phyloP scores from a whole-genome alignment of 2,888 invertebrate species.

The Artemia sinica region DNA sequence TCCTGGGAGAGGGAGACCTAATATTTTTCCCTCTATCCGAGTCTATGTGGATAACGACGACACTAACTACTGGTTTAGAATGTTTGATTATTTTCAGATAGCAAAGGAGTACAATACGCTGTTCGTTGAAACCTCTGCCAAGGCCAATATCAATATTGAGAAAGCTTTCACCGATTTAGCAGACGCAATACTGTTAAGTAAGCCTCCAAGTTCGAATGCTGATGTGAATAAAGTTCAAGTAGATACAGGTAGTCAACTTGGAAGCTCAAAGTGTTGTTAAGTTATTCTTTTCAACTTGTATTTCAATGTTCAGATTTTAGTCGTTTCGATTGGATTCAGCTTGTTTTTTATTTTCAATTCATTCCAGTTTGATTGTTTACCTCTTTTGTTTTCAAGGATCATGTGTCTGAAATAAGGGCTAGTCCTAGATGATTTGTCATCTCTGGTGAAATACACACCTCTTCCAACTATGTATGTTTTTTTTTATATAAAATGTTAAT shows the following conservation, averaged over 20 bases:
- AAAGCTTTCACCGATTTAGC: conserved; percentile 85
- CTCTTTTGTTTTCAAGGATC: too few relatives aligned
- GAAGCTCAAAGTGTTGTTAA: conserved; percentile 20
- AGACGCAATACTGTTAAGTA: conserved; percentile 83
- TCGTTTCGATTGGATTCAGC: neutral
- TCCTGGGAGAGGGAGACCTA: neutral
- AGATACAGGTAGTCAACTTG: conserved; percentile 49
- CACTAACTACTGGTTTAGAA: neutral
- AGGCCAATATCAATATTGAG: conserved; percentile 90
- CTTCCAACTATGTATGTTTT: too few relatives aligned
- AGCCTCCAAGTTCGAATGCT: conserved; percentile 57
- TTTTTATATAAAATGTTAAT: too few relatives aligned
- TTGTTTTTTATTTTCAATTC: neutral
- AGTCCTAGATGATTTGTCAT: too few relatives aligned
- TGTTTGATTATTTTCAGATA: conserved; percentile 44
- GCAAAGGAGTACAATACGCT: conserved; percentile 84
- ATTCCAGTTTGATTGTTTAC: too few relatives aligned
- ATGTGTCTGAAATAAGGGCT: too few relatives aligned
- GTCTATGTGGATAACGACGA: neutral
- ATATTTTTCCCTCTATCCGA: neutral
- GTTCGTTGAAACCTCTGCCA: conserved; percentile 96
- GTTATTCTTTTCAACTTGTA: neutral
- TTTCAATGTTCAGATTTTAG: conserved; percentile 5
- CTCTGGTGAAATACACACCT: too few relatives aligned
- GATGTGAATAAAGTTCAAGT: conserved; percentile 55